A percentile compares a stretch with the other conserved stretches of the same genome.
Evolutionary conservation across 2,113 vertebrate genomes (phyloP).

Genomic region (Pseudorasbora parva): DNA sequence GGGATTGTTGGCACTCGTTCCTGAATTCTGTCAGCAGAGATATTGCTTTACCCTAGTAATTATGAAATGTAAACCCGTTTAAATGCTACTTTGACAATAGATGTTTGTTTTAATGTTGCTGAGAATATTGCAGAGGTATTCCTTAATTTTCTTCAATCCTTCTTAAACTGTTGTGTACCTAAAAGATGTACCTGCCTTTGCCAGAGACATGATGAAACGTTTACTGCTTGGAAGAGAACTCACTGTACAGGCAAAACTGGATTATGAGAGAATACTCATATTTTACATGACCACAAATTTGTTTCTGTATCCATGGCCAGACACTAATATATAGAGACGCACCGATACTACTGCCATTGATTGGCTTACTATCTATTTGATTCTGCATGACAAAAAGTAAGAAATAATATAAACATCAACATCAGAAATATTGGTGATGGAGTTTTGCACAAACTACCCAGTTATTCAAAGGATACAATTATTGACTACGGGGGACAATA

Average conservation of each 20-base stretch:
- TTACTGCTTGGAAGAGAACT: not conserved
- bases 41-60: not conserved
- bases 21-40: conserved; percentile 2
- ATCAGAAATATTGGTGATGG: too few species aligned
- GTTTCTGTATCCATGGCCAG: not conserved
- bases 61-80: not conserved
- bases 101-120: not conserved
- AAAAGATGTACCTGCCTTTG: not conserved
- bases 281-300: not conserved
- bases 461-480: too few species aligned
- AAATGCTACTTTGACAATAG: not conserved
- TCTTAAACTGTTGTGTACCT: not conserved
- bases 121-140: not conserved
- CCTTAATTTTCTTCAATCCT: not conserved
- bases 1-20: not conserved
- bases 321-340: not conserved
- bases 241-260: not conserved
- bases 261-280: not conserved
- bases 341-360: not conserved
- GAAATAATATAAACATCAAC: not conserved
- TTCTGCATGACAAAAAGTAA: not conserved
- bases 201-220: not conserved
- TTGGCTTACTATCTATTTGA: not conserved
- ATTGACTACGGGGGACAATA: too few species aligned
- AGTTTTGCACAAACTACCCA: too few species aligned